Percentiles rank a stretch among this genome's conserved stretches.
Evolutionary conservation across 2,797 vertebrate genomes (phyloP).

Genomic region (Distichodus sexfasciatus): DNA sequence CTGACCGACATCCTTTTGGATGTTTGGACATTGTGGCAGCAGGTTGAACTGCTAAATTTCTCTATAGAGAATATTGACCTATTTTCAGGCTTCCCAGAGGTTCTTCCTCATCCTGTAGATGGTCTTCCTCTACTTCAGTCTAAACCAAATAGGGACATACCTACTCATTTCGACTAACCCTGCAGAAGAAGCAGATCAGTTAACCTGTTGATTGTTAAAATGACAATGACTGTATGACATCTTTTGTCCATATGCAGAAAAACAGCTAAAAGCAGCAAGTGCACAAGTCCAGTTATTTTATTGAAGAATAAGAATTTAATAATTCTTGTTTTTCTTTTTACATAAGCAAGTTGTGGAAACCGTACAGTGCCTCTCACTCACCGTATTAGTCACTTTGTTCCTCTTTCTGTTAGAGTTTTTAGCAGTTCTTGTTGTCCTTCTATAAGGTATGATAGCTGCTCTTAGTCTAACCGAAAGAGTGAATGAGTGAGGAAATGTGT

Average conservation of each 20-base stretch:
- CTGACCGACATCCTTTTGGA: no score
- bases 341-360: background rate
- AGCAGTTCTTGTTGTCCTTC: background rate
- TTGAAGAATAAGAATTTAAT: no score
- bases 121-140: background rate
- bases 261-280: no score
- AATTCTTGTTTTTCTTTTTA: background rate
- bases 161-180: slow-evolving; percentile 1
- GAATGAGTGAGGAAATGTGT: slow-evolving; percentile 28
- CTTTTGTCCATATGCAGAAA: background rate
- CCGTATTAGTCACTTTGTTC: slow-evolving; percentile 14
- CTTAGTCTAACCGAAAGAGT: slow-evolving; percentile 20
- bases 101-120: slow-evolving; percentile 5
- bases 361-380: background rate
- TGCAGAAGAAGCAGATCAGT: slow-evolving; percentile 2
- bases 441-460: background rate
- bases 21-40: background rate
- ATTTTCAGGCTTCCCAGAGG: background rate
- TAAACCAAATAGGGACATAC: background rate
- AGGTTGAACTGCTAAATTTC: no score
- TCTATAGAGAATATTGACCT: background rate
- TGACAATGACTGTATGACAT: background rate
- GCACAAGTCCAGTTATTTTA: no score
- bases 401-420: slow-evolving; percentile 24
- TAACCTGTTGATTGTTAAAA: background rate